Percentiles rank a stretch among this genome's conserved stretches.
These are phyloP conservation scores for Phylloscopus collybita DNA, from an alignment of 2,797 vertebrate species.

Conservation along the genomic window DNA sequence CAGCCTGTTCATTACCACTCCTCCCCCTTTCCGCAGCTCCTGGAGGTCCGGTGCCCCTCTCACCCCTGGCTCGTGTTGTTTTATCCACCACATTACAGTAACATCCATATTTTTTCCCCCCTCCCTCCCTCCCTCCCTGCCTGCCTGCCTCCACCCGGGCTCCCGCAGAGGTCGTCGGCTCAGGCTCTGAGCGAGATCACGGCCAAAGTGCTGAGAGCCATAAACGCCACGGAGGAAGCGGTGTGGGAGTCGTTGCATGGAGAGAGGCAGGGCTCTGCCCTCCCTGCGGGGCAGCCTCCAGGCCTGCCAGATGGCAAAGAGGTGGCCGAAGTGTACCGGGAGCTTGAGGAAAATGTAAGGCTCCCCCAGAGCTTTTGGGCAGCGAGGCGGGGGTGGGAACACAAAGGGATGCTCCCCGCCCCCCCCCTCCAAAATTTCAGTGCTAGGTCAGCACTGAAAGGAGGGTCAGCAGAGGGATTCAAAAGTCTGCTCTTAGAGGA, in stretches of 20 bases:
- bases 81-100: not conserved
- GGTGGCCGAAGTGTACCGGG: conserved; percentile 81
- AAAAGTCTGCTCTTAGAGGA: not conserved
- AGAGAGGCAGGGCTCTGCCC: not conserved
- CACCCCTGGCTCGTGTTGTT: not conserved
- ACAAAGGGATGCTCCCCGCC: not conserved
- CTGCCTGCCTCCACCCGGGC: not conserved
- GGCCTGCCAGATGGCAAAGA: conserved; percentile 61
- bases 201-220: conserved; percentile 84
- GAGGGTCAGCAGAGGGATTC: not conserved
- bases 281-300: not conserved
- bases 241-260: conserved; percentile 76
- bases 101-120: not conserved
- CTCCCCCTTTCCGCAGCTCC: not conserved
- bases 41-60: not conserved
- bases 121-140: not conserved
- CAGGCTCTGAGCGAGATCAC: conserved; percentile 89
- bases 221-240: conserved; percentile 85
- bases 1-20: conserved; percentile 9
- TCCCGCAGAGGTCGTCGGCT: conserved; percentile 82
- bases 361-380: not conserved
- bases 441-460: not conserved
- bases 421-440: not conserved
- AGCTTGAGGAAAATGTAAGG: conserved; percentile 90
- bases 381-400: accelerated